Evolutionary conservation across 2,113 vertebrate species (phyloP).

Genomic region (Martes martes): DNA sequence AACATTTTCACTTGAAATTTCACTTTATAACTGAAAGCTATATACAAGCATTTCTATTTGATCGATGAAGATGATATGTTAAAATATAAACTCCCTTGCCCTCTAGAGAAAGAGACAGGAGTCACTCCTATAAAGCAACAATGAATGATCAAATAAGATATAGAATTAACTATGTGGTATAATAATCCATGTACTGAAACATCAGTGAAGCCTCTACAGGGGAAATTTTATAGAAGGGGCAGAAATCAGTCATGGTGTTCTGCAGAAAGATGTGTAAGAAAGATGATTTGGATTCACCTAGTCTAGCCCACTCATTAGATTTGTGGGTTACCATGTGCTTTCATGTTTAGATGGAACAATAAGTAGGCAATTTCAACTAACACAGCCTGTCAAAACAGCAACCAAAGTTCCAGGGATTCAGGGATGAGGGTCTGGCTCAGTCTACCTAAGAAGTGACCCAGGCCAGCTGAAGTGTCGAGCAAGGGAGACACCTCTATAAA

Average conservation of each 20-base stretch:
- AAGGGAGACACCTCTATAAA: background rate
- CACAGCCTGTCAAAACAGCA: background rate
- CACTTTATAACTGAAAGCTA: background rate
- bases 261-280: background rate
- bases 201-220: background rate
- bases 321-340: background rate
- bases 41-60: background rate
- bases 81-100: background rate
- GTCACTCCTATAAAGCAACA: background rate
- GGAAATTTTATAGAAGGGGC: background rate
- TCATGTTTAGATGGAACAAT: background rate
- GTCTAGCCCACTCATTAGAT: background rate
- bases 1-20: background rate
- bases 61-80: background rate
- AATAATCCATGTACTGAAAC: background rate
- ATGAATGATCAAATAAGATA: background rate
- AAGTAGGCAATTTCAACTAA: background rate
- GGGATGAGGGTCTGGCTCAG: background rate
- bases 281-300: background rate
- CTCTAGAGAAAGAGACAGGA: background rate
- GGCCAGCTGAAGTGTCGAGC: background rate
- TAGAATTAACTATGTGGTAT: background rate
- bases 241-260: background rate
- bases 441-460: rapidly evolving
- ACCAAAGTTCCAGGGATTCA: background rate